Evolutionary conservation across 2,888 invertebrate species (phyloP).

Genomic region (Thereva unica): DNA sequence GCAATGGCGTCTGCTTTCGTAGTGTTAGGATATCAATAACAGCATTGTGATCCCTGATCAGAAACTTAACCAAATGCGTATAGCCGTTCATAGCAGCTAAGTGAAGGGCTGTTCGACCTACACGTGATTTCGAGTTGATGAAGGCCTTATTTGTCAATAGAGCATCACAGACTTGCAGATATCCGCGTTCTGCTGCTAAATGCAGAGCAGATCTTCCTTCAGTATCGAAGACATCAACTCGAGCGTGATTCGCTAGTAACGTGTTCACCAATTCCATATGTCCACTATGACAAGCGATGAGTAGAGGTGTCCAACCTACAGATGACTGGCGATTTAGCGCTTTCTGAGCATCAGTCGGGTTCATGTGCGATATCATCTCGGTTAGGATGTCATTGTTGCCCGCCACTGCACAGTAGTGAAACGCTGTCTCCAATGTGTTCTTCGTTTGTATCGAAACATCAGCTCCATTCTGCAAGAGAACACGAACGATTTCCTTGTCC

Average conservation of each 20-base stretch:
- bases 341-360: conserved; percentile 85
- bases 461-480: conserved; percentile 88
- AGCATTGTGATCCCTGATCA: conserved; percentile 94
- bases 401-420: conserved; percentile 92
- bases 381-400: conserved; percentile 94
- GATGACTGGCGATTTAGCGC: conserved; percentile 93
- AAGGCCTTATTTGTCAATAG: conserved; percentile 95
- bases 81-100: conserved; percentile 96
- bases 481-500: conserved; percentile 85
- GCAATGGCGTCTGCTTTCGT: conserved; percentile 95
- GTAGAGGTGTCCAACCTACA: conserved; percentile 94
- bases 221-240: conserved; percentile 97
- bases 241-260: conserved; percentile 88
- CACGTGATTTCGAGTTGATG: conserved; percentile 97
- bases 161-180: conserved; percentile 84
- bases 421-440: conserved; percentile 88
- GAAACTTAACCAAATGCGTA: conserved; percentile 84
- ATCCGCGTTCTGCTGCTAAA: conserved; percentile 92
- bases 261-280: conserved; percentile 93
- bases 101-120: conserved; percentile 95
- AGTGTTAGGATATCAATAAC: conserved; percentile 94
- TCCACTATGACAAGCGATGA: conserved; percentile 94
- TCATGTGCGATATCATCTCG: conserved; percentile 92
- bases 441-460: conserved; percentile 85
- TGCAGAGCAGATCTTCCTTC: conserved; percentile 95